Percentiles rank a stretch among this genome's conserved stretches.
phyloP scores from a whole-genome alignment of 2,797 vertebrate species.

The Danio kyathit region DNA sequence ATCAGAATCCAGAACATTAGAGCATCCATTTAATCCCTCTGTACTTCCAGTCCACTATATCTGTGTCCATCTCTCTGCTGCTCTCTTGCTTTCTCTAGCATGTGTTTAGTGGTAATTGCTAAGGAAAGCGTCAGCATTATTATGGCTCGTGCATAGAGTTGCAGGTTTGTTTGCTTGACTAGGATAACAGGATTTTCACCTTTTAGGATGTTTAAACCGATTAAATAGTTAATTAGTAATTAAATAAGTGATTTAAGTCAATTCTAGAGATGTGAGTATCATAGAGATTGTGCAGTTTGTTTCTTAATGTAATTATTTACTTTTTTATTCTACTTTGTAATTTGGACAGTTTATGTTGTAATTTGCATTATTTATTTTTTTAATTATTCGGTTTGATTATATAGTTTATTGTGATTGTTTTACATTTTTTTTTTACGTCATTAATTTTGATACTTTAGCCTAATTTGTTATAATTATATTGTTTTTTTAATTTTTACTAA shows the following conservation, averaged over 20 bases:
- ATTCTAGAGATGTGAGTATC: too few relatives aligned
- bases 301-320: too few relatives aligned
- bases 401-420: too few relatives aligned
- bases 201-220: background rate
- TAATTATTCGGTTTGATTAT: too few relatives aligned
- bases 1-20: conserved; percentile 53
- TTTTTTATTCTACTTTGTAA: too few relatives aligned
- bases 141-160: background rate
- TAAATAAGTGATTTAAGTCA: background rate
- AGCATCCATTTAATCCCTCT: conserved; percentile 46
- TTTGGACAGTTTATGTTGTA: too few relatives aligned
- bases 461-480: too few relatives aligned
- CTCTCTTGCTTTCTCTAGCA: background rate
- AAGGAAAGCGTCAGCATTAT: background rate
- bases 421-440: too few relatives aligned
- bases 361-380: too few relatives aligned
- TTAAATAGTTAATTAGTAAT: background rate
- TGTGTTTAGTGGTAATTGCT: conserved; percentile 19
- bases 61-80: background rate
- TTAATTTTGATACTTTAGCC: too few relatives aligned
- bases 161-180: background rate
- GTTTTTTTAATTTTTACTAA: too few relatives aligned
- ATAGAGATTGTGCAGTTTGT: too few relatives aligned
- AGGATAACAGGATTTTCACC: background rate
- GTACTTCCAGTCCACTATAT: conserved; percentile 8